phyloP scores from a whole-genome alignment of 2,797 vertebrate species.

The Enteromius afrohamiltoni region DNA sequence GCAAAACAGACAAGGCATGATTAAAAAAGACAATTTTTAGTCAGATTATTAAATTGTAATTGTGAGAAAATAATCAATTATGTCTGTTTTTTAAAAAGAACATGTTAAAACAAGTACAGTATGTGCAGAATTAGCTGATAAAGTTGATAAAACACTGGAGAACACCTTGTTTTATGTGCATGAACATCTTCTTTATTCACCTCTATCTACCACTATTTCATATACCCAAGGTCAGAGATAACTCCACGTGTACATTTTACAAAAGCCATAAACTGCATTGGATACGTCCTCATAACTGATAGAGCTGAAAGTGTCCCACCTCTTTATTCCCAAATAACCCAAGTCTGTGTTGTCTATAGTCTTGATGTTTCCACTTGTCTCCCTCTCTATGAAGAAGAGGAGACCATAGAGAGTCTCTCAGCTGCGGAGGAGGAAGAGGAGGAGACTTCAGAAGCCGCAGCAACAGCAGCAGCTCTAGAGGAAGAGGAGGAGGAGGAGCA shows the following conservation, averaged over 20 bases:
- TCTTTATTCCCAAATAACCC: conserved; percentile 78
- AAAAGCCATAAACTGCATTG: conserved; percentile 48
- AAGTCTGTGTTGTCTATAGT: conserved; percentile 88
- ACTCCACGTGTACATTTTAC: conserved; percentile 59
- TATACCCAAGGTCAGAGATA: conserved; percentile 49
- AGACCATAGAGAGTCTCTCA: conserved; percentile 87
- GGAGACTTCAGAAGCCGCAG: conserved; percentile 82
- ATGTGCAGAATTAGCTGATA: neutral
- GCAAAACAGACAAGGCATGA: neutral
- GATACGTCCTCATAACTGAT: conserved; percentile 44
- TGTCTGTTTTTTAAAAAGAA: neutral
- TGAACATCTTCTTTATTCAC: neutral
- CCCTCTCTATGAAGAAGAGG: conserved; percentile 87
- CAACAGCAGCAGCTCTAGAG: conserved; percentile 84
- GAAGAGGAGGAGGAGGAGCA: conserved; percentile 81
- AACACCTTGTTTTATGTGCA: conserved; percentile 15
- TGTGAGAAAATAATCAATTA: neutral
- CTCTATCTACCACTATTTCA: neutral
- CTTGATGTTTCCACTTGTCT: conserved; percentile 91
- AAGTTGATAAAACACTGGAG: neutral
- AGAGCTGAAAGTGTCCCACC: conserved; percentile 78
- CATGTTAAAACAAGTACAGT: neutral
- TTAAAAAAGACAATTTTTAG: neutral
- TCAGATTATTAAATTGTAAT: neutral
- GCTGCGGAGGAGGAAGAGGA: conserved; percentile 81